phyloP scores from a whole-genome alignment of 2,888 invertebrate genomes.

The Dromius quadrimaculatus region DNA sequence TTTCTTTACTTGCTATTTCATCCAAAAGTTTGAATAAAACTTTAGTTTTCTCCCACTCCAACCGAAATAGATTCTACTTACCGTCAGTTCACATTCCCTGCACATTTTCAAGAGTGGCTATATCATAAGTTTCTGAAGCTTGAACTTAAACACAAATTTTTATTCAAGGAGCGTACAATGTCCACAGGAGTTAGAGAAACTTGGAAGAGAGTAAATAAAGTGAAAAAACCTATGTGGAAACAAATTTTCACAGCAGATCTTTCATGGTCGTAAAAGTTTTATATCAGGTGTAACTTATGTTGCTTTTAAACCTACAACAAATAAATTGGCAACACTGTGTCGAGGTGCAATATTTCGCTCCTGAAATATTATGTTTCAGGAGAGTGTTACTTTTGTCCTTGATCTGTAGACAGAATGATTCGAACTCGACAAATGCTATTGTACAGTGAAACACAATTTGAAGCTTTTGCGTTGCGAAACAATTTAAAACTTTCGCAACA shows the following conservation, averaged over 20 bases:
- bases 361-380: conserved; percentile 4
- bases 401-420: no score
- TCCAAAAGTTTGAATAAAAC: neutral
- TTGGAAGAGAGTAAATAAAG: neutral
- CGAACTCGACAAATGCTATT: no score
- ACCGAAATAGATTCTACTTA: conserved; percentile 1
- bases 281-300: neutral
- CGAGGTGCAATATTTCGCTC: conserved; percentile 4
- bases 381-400: no score
- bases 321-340: conserved; percentile 1
- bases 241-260: conserved; percentile 9
- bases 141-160: conserved; percentile 1
- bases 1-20: neutral
- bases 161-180: neutral
- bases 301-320: conserved; percentile 1
- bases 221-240: conserved; percentile 2
- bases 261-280: conserved; percentile 22
- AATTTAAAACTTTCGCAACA: no score
- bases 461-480: no score
- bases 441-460: no score
- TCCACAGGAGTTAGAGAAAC: neutral
- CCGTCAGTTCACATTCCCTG: neutral
- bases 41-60: no score
- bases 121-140: conserved; percentile 3
- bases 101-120: neutral